Percentiles rank a stretch among this genome's conserved stretches.
These are phyloP conservation scores for Metopia argyrocephala DNA, from an alignment of 2,888 invertebrate species.

Conservation along the genomic window DNA sequence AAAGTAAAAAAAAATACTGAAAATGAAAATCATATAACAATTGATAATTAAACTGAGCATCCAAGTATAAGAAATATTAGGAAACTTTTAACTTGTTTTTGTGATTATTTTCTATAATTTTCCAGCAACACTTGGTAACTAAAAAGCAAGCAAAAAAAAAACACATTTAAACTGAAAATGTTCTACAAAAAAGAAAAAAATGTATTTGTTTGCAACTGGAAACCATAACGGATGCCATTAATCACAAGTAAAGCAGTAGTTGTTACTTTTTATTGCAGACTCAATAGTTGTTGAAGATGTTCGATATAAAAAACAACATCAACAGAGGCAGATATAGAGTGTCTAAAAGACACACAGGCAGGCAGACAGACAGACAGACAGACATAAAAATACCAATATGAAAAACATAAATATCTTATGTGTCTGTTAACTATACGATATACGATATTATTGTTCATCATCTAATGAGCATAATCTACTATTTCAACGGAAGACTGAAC, in stretches of 20 bases:
- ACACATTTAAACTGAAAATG: conserved; percentile 45
- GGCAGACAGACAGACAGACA: conserved; percentile 3
- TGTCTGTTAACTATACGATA: background rate
- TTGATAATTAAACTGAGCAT: background rate
- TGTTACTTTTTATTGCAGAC: conserved; percentile 41
- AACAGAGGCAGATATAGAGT: too few relatives aligned
- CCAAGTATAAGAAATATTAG: background rate
- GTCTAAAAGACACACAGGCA: conserved; percentile 6
- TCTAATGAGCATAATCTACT: conserved; percentile 50
- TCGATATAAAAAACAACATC: background rate
- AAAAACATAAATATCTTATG: background rate
- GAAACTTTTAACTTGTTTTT: background rate
- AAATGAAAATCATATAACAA: background rate
- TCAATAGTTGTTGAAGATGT: conserved; percentile 16
- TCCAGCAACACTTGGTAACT: background rate
- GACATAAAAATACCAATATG: background rate
- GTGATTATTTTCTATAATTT: background rate
- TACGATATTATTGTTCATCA: background rate
- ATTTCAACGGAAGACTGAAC: conserved; percentile 59
- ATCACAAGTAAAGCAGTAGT: conserved; percentile 41
- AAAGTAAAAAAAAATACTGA: too few relatives aligned
- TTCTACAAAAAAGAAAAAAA: background rate
- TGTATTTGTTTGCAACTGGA: conserved; percentile 31
- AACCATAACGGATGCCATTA: conserved; percentile 64
- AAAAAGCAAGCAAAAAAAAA: conserved; percentile 8